Evolutionary conservation across 1,140 invertebrate genomes (phyloP).

Genomic region (Meloidogyne floridensis): DNA sequence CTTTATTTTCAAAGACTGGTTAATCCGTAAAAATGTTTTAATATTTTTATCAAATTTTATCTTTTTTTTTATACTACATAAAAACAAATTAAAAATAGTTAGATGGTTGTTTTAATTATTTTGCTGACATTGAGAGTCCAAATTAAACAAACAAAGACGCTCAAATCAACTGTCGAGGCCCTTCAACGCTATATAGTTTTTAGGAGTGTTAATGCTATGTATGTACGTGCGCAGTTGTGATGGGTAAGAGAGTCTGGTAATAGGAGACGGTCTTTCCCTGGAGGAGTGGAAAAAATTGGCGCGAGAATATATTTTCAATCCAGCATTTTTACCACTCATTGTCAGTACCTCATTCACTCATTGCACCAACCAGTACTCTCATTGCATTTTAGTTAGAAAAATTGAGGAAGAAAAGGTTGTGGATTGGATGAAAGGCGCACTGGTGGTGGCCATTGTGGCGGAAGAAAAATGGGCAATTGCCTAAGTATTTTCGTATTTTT

Average conservation of each 20-base stretch:
- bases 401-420: constrained; percentile 1
- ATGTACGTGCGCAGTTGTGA: background rate
- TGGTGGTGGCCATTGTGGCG: background rate
- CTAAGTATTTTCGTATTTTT: constrained; percentile 6
- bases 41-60: too few relatives aligned
- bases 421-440: background rate
- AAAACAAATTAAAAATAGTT: too few relatives aligned
- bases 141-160: background rate
- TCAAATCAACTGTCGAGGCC: too few relatives aligned
- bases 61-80: too few relatives aligned
- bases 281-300: constrained; percentile 18
- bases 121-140: background rate
- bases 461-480: background rate
- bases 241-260: constrained; percentile 4
- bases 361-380: background rate
- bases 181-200: background rate
- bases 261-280: constrained; percentile 18
- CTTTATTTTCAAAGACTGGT: too few relatives aligned
- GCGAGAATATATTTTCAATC: constrained; percentile 28
- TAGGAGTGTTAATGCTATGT: background rate
- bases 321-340: constrained; percentile 12
- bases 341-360: background rate
- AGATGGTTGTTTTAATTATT: background rate
- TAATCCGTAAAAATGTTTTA: too few relatives aligned
- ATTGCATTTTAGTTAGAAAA: constrained; percentile 5